Conservation (phyloP, 2,888 invertebrate genomes). For the Elysia crispata region DNA sequence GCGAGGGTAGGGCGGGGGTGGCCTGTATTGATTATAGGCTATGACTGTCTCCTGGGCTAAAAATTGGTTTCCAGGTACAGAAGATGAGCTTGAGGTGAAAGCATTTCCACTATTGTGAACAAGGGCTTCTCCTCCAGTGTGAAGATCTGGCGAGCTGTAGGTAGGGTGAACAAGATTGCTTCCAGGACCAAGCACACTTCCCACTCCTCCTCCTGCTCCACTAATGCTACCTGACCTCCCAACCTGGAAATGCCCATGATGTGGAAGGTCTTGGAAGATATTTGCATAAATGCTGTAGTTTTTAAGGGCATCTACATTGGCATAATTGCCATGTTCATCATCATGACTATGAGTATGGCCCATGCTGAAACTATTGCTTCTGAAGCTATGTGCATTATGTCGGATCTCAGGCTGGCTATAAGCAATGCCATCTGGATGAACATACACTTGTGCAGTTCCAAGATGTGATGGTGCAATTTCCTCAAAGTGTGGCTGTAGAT, state of each 20-base stretch:
- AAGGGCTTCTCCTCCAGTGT: constrained; percentile 60
- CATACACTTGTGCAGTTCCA: constrained; percentile 63
- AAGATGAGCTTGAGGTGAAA: constrained; percentile 35
- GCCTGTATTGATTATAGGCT: constrained; percentile 84
- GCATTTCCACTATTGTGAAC: constrained; percentile 60
- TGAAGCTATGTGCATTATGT: constrained; percentile 17
- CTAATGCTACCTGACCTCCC: constrained; percentile 16
- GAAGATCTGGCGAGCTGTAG: constrained; percentile 74
- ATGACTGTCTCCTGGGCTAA: constrained; percentile 78
- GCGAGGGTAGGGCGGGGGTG: constrained; percentile 88
- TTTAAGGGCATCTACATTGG: constrained; percentile 63
- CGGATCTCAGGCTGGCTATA: constrained; percentile 71
- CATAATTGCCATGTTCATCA: constrained; percentile 67
- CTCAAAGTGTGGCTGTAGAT: constrained; percentile 43
- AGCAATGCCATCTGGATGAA: constrained; percentile 57
- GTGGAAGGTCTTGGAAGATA: constrained; percentile 58
- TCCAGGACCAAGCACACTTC: not conserved
- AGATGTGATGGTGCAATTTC: constrained; percentile 52
- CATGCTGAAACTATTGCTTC: no score
- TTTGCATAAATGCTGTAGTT: constrained; percentile 66
- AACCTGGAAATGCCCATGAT: constrained; percentile 54
- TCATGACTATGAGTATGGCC: constrained; percentile 38
- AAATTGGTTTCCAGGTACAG: constrained; percentile 16
- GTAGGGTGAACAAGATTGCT: constrained; percentile 73
- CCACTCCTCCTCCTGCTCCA: constrained; percentile 29